A percentile compares a stretch with the other conserved stretches of the same genome.
These are phyloP conservation scores for Platerodrilus igneus DNA, from an alignment of 2,888 invertebrate species.

Conservation along the genomic window DNA sequence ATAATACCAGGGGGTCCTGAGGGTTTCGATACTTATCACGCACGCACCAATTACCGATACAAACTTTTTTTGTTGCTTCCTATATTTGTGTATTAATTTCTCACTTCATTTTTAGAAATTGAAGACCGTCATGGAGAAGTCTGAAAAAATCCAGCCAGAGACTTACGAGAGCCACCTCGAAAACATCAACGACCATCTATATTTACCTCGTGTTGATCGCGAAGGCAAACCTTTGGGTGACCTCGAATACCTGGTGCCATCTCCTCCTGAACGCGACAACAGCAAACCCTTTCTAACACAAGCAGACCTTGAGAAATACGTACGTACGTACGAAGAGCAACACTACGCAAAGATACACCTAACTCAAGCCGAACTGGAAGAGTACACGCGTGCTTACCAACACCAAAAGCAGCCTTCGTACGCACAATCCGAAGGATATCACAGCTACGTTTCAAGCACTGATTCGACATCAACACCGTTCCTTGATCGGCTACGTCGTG, in stretches of 20 bases:
- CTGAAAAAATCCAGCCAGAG: conserved; percentile 59
- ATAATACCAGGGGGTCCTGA: no score
- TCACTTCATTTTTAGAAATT: conserved; percentile 50
- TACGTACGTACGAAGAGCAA: conserved; percentile 54
- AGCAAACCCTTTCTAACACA: conserved; percentile 52
- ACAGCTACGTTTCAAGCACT: conserved; percentile 73
- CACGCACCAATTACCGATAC: no score
- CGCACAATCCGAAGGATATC: conserved; percentile 76
- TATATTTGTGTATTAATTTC: no score
- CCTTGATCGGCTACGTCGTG: conserved; percentile 64
- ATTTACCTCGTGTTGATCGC: conserved; percentile 57
- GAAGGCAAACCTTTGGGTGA: conserved; percentile 61
- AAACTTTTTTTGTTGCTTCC: no score
- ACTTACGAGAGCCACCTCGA: conserved; percentile 52
- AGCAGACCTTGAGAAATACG: conserved; percentile 67
- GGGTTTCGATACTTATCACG: no score
- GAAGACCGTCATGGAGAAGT: conserved; percentile 66
- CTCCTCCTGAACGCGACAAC: conserved; percentile 64
- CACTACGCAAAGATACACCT: conserved; percentile 40
- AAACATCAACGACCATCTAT: conserved; percentile 47
- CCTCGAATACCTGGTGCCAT: conserved; percentile 62
- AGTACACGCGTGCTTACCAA: conserved; percentile 62
- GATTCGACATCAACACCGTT: conserved; percentile 74
- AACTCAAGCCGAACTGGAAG: conserved; percentile 30
- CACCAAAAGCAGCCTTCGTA: conserved; percentile 72